phyloP scores from a whole-genome alignment of 2,797 vertebrate genomes.

The Erpetoichthys calabaricus region DNA sequence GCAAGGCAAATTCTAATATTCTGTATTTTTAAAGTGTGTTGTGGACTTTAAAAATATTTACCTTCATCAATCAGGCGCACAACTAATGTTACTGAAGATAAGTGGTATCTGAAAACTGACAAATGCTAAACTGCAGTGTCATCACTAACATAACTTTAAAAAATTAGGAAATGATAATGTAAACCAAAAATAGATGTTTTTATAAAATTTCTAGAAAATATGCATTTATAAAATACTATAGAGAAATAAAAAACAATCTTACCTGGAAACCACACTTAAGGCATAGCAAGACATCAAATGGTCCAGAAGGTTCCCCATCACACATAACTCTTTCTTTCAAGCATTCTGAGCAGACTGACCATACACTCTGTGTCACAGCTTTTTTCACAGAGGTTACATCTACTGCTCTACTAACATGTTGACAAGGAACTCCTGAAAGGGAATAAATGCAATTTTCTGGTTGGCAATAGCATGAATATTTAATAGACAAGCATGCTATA shows the following conservation, averaged over 20 bases:
- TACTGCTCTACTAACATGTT: slow-evolving; percentile 78
- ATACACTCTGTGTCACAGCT: slow-evolving; percentile 61
- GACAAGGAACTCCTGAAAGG: slow-evolving; percentile 68
- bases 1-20: too few species aligned
- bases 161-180: too few species aligned
- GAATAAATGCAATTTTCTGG: neutral
- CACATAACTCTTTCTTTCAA: slow-evolving; percentile 69
- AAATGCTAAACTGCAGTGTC: too few species aligned
- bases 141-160: too few species aligned
- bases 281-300: slow-evolving; percentile 74
- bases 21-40: too few species aligned
- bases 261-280: slow-evolving; percentile 93
- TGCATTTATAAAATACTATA: too few species aligned
- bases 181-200: too few species aligned
- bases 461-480: neutral
- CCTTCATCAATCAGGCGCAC: too few species aligned
- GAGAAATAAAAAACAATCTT: slow-evolving; percentile 18
- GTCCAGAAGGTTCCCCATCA: slow-evolving; percentile 52
- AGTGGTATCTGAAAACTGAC: too few species aligned
- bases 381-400: slow-evolving; percentile 82
- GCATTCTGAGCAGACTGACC: slow-evolving; percentile 79
- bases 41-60: too few species aligned
- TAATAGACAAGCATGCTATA: neutral
- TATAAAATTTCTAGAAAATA: too few species aligned
- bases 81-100: too few species aligned